Evolutionary conservation across 2,113 vertebrate genomes (phyloP).

Genomic region (Aldabrachelys gigantea): DNA sequence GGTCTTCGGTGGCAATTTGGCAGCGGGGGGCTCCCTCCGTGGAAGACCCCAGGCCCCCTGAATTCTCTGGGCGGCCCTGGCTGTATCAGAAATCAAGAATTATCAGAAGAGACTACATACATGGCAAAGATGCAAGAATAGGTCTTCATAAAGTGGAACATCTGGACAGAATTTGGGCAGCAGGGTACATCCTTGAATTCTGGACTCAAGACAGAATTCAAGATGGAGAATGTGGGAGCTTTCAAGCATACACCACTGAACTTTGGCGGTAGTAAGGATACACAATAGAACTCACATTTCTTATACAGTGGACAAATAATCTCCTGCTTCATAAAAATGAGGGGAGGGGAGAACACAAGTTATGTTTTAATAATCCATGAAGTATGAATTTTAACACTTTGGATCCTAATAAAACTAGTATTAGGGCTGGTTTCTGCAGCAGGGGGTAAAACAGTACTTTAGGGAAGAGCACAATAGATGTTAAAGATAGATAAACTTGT

Average conservation of each 20-base stretch:
- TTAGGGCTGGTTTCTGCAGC: neutral
- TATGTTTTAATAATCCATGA: neutral
- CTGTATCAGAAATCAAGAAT: neutral
- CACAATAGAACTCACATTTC: neutral
- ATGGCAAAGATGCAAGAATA: neutral
- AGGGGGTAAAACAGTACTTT: neutral
- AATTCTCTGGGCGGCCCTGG: no score
- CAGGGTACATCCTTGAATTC: constrained; percentile 15
- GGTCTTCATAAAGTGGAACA: neutral
- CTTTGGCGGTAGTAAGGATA: neutral
- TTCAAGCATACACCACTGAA: constrained; percentile 2
- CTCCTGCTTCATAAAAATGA: neutral
- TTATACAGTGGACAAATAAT: neutral
- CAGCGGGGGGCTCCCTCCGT: no score
- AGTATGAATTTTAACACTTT: neutral
- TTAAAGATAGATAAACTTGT: neutral
- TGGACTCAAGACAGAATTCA: constrained; percentile 22
- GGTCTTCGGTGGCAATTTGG: no score
- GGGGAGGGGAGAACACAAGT: neutral
- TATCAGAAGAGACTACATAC: neutral
- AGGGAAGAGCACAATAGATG: neutral
- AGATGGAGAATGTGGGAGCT: neutral
- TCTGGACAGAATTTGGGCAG: constrained; percentile 18
- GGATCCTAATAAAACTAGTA: neutral
- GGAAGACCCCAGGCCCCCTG: no score